Conservation (phyloP, 2,888 invertebrate species). For the Dryocosmus kuriphilus region DNA sequence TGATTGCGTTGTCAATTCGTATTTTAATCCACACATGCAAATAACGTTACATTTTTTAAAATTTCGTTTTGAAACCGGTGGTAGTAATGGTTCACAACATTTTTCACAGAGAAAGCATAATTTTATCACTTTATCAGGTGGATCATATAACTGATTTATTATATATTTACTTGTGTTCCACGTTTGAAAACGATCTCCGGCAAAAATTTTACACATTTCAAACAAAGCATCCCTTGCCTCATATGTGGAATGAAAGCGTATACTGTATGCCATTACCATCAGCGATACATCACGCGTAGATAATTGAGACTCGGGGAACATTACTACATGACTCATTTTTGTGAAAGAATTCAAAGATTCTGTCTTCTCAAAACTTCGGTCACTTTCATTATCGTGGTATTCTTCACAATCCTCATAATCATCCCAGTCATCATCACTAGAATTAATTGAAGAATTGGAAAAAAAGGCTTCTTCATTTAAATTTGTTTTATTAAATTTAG, state of each 20-base stretch:
- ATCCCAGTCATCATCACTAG: not conserved
- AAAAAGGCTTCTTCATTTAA: not conserved
- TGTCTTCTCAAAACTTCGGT: not conserved
- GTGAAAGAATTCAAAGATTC: not conserved
- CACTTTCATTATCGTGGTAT: not conserved
- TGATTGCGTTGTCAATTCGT: too few relatives aligned
- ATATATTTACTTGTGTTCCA: conserved; percentile 26
- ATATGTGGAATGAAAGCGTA: conserved; percentile 6
- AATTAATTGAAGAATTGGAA: not conserved
- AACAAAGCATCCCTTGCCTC: conserved; percentile 15
- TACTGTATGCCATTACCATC: conserved; percentile 9
- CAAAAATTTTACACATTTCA: conserved; percentile 15
- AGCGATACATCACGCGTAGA: conserved; percentile 14
- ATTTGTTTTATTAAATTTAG: not conserved
- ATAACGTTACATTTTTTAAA: conserved; percentile 36
- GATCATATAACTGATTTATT: conserved; percentile 21
- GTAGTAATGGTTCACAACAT: conserved; percentile 31
- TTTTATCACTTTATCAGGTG: conserved; percentile 27
- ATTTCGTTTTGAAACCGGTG: conserved; percentile 17
- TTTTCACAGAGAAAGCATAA: conserved; percentile 36
- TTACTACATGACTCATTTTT: conserved; percentile 6
- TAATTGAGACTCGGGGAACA: conserved; percentile 7
- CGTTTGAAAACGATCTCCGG: conserved; percentile 3
- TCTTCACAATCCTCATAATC: conserved; percentile 11
- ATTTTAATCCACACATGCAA: too few relatives aligned